Conservation (phyloP, 2,797 vertebrate genomes). For the Sebastes ruberrimus region DNA sequence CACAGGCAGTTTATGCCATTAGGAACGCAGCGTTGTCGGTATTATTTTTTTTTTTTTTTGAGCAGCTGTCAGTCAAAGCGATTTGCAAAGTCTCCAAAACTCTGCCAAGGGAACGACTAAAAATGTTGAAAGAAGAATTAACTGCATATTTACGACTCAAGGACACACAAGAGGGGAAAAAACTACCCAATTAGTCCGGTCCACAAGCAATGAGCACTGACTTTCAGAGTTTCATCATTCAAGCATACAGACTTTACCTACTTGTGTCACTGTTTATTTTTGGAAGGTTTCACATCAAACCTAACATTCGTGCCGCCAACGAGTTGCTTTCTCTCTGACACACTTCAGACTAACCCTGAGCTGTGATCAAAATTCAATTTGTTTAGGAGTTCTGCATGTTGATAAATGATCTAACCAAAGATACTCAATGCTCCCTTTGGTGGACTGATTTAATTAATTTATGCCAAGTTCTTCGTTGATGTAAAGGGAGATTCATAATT, state of each 20-base stretch:
- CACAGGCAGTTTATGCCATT: slow-evolving; percentile 57
- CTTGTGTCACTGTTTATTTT: background rate
- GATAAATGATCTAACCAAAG: background rate
- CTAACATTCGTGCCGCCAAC: background rate
- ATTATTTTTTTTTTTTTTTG: background rate
- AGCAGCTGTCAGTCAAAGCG: slow-evolving; percentile 58
- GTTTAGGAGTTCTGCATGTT: background rate
- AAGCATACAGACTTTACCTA: background rate
- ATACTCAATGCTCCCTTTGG: background rate
- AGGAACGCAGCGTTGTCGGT: slow-evolving; percentile 40
- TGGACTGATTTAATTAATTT: background rate
- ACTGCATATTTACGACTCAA: slow-evolving; percentile 10
- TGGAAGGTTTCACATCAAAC: background rate
- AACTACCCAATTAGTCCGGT: background rate
- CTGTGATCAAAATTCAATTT: background rate
- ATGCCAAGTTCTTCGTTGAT: background rate
- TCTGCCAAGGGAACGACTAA: slow-evolving; percentile 14
- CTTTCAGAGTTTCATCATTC: background rate
- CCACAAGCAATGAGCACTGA: background rate
- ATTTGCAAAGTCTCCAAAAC: slow-evolving; percentile 19
- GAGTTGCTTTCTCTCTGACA: background rate
- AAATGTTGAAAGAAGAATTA: slow-evolving; percentile 17
- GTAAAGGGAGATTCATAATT: background rate
- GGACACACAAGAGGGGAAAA: background rate
- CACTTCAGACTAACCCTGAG: background rate